Evolutionary conservation across 2,113 vertebrate species (phyloP).

Genomic region (Etia nguti): DNA sequence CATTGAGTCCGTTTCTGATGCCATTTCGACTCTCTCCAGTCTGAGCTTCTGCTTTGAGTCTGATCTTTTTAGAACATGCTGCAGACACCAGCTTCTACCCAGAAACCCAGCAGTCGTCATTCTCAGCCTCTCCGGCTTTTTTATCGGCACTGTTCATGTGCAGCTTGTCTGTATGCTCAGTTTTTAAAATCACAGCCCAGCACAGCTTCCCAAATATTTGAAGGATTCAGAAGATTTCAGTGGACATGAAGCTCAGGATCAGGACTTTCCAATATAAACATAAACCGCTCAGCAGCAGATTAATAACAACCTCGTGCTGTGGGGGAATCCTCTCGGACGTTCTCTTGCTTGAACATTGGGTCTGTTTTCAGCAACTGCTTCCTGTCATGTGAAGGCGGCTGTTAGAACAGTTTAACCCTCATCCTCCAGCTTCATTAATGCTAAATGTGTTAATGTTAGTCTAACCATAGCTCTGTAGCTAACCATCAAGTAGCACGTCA

Average conservation of each 20-base stretch:
- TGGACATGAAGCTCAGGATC: not conserved
- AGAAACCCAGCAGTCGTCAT: not conserved
- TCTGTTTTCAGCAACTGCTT: not conserved
- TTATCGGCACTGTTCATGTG: not conserved
- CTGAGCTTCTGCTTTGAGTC: not conserved
- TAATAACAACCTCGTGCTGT: not conserved
- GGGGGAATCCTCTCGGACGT: not conserved
- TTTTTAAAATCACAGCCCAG: not conserved
- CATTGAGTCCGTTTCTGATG: not conserved
- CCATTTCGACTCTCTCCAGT: not conserved
- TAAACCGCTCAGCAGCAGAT: not conserved
- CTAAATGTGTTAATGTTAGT: not conserved
- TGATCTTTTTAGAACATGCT: not conserved
- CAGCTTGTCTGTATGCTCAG: not conserved
- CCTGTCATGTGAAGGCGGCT: not conserved
- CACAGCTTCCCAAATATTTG: not conserved
- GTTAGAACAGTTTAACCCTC: not conserved
- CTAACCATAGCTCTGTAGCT: not conserved
- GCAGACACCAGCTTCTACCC: not conserved
- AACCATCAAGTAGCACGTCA: not conserved
- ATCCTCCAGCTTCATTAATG: not conserved
- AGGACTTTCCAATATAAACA: not conserved
- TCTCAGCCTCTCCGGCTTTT: not conserved
- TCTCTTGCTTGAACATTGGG: not conserved
- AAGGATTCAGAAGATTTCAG: not conserved